Evolutionary conservation across 2,888 invertebrate species (phyloP), one percentile per base, ranked within the genome.

Genomic region (Nasonia oneida): DNA sequence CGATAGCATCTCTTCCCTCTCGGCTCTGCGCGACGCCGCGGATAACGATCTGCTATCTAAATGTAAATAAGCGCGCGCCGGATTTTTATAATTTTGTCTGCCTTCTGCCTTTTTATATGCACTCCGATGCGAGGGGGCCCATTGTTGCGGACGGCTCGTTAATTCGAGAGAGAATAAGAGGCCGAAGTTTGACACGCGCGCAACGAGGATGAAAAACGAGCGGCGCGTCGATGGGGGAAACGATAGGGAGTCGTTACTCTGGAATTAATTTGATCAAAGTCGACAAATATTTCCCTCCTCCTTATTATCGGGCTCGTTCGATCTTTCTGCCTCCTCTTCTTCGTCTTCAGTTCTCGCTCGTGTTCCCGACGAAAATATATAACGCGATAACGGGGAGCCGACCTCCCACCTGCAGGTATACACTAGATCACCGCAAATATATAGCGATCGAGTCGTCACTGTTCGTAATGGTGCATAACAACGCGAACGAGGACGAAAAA

Each of bases 281-380:
- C 85, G 87, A 87, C 87, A 87, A 87, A 87, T 87, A 87, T 87
- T 86, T 86, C 84, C 85, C 87, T 84, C 86, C 87, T 88, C 81
- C 73, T 76, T 84, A 64, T 84, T 85, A 84, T 84, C 81, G 67
- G 73, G 80, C 81, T 75, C 82, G 78, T 53, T 85, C 83, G 23
- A 85, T 83, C 83, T 87, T 29, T 23, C 70, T 5, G n/a, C 33
- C 10, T 37, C 39, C 47, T 61, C 29, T 33, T 70, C 42, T 29
- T 77, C 42, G 39, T 81, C 74, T 15, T 37, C 37, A n/a, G 70
- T 23, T 80, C 33, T 37, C 15, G 33, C 42, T 29, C 29, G 29
- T 74, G 50, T 23, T 23, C 67, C 42, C 77, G 83, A 85, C 85
- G 77, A 84, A 87, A 83, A 84, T 29, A 29, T 29, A 29, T 84